These are phyloP conservation scores for Ceyx erithaca DNA, from an alignment of 2,797 vertebrate genomes.

Conservation along the genomic window DNA sequence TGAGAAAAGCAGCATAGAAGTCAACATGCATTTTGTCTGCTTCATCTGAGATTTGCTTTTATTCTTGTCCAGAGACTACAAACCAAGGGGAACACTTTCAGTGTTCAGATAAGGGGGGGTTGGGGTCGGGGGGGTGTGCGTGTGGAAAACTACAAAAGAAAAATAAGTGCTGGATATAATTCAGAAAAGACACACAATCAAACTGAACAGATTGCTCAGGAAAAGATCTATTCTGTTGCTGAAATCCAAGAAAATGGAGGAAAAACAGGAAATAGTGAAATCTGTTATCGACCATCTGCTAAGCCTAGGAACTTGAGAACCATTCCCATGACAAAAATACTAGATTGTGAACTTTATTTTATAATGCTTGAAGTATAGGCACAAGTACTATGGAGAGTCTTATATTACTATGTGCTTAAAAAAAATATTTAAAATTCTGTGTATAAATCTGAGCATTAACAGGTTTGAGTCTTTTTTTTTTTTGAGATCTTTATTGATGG, in stretches of 20 bases:
- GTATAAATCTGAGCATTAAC: not conserved
- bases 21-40: not conserved
- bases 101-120: not conserved
- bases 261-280: constrained; percentile 75
- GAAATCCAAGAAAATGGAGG: constrained; percentile 74
- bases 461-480: not conserved
- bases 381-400: not conserved
- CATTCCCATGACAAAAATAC: constrained; percentile 64
- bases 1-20: not conserved
- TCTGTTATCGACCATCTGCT: constrained; percentile 71
- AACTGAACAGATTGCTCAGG: constrained; percentile 71
- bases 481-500: not conserved
- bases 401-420: not conserved
- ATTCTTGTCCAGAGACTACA: constrained; percentile 21
- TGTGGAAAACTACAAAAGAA: constrained; percentile 37
- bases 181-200: constrained; percentile 68
- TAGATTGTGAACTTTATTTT: constrained; percentile 57
- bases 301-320: constrained; percentile 60
- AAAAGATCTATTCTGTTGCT: constrained; percentile 72
- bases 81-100: not conserved
- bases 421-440: not conserved
- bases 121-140: too few species aligned
- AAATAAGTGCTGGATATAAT: constrained; percentile 69
- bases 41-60: constrained; percentile 24
- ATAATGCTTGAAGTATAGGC: constrained; percentile 4